Percentiles rank a stretch among this genome's conserved stretches.
phyloP scores from a whole-genome alignment of 2,113 vertebrate species.

The Pipa parva region DNA sequence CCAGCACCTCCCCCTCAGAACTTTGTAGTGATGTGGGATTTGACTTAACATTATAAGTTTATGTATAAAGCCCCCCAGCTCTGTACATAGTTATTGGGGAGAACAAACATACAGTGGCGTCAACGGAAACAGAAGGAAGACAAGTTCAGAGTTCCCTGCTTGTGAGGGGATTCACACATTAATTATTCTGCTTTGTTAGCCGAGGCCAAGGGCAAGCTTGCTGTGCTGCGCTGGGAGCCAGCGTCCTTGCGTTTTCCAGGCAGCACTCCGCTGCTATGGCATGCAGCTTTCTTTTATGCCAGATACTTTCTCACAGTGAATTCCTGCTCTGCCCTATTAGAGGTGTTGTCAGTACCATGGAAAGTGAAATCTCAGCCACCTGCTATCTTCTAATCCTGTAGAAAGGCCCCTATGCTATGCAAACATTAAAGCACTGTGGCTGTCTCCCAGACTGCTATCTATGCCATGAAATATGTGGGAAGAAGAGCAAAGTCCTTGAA shows the following conservation, averaged over 20 bases:
- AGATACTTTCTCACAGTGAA: not conserved
- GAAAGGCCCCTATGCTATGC: not conserved
- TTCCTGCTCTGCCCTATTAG: not conserved
- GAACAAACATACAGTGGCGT: too few relatives aligned
- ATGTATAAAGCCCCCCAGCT: not conserved
- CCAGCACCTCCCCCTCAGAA: too few relatives aligned
- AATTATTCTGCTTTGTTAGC: not conserved
- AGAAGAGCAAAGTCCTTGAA: slow-evolving; percentile 7
- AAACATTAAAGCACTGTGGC: not conserved
- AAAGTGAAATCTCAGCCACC: not conserved
- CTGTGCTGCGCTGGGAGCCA: not conserved
- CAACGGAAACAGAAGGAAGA: not conserved
- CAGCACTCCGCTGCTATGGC: not conserved
- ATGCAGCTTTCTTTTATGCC: not conserved
- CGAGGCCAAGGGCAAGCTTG: not conserved
- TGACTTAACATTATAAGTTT: not conserved
- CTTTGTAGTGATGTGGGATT: not conserved
- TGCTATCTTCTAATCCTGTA: slow-evolving; percentile 1
- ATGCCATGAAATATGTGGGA: not conserved
- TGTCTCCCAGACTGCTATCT: not conserved
- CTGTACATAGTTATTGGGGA: not conserved
- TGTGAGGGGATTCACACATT: not conserved
- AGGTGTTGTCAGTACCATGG: not conserved
- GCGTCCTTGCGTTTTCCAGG: not conserved
- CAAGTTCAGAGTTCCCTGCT: not conserved